Base-by-base conservation (phyloP, 35 echinoderm and acorn worm genomes). In the Ophiothrix spiculata region DNA sequence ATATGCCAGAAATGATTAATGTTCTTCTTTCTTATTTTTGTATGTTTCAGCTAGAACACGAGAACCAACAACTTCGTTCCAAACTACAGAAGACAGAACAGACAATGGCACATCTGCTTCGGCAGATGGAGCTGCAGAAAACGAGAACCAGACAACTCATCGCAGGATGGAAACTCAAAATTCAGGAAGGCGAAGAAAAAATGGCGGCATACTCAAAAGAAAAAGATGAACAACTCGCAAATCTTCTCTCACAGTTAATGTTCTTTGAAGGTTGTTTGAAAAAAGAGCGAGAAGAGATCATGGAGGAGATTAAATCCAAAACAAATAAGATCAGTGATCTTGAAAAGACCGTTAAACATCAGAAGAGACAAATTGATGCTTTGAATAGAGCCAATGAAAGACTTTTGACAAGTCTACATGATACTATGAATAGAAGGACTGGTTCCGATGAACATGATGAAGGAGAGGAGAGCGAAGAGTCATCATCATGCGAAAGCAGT, bases 231-330 rank as follows among this genome's bases (percentile, higher is more conserved):
- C 93, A 95, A 38, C 80, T 95, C 17, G 80, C 93, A 16, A 88
- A 91, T 13, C 90, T 95, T 19, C 42, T 90, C 17, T 95, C 93
- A 1, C 88, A 95, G 41, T 56, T 95, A 1, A 83, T 95, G 88
- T 95, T 87, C 46, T 91, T 95, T 69, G 93, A 95, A 42, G 85
- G 93, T 37, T 91, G 93, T 42, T 37, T 95, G 37, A 77, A 91
- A 40, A 37, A 60, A 74, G 79, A 91, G 23, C 45, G 85, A 25
- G 46, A 87, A 38, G 80, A 73, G 31, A 76, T 90, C 29, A 54
- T 83, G 31, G 56, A 76, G 25, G 40, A 86, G n/a, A 33, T 91
- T 0, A 35, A 34, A 25, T 69, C 76, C 29, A 95, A 90, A 76
- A 63, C 76, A 35, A 31, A 36, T 17, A 81, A 80, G 33, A 95